Base-by-base conservation (phyloP, 2,797 vertebrate genomes). In the Ctenosaura bakeri region DNA sequence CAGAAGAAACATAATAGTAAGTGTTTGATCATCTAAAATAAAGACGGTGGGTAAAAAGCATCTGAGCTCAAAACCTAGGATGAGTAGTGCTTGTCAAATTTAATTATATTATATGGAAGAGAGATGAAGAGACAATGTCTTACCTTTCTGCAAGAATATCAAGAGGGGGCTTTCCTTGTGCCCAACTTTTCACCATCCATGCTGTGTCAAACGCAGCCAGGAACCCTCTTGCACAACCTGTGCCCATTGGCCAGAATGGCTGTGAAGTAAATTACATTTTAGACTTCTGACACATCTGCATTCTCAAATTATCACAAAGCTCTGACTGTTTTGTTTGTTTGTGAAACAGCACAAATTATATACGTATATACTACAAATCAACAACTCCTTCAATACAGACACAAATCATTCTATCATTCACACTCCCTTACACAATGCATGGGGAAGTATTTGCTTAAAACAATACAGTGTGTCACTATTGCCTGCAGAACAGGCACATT, bases 201-300 rank as follows among this genome's bases (percentile, higher is more conserved):
- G 98, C 98, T 0, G 98, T 98, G 95, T 99, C 99, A 78, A 99
- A 99, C 38, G 99, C 99, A 46, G 99, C 99, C 95, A 99, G 90
- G 96, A 99, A 99, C 64, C 99, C 99, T 9, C 99, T 97, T 50
- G 99, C 99, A 85, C 99, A 99, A 13, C 99, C 99, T 0, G 99
- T 99, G 26, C 99, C 99, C 99, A 99, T 99, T 0, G 99, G 99
- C 99, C 99, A 99, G 96, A 99, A 99, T 0, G 99, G 99, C 99
- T 99, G 94, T 77, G 96, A 96, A 94, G 24, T 16, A 86, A 62
- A 13, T 64, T 18, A 83, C 66, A 50, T 35, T 46, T 80, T 87
- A 87, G 89, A 35, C 9, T 32, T 88, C 84, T 93, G 20, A 86
- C 69, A 6, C 24, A 29, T 50, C 13, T 24, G 24, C 38, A 71